These are phyloP conservation scores for Drosophila littoralis DNA, from an alignment of 1,140 invertebrate species.

Conservation along the genomic window DNA sequence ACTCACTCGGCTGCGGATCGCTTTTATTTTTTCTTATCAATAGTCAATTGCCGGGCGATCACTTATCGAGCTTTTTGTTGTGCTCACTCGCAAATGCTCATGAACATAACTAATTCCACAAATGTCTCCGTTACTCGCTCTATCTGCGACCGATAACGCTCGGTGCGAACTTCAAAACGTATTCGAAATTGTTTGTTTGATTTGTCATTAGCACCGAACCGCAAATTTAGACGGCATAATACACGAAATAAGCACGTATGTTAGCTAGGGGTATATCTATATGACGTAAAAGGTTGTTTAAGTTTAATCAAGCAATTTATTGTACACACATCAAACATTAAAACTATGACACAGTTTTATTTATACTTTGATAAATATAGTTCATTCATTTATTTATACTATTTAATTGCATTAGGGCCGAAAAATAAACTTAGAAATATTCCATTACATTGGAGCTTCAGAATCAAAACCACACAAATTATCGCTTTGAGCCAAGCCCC, in stretches of 20 bases:
- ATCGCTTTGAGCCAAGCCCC: neutral
- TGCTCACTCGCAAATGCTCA: neutral
- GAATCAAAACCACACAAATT: neutral
- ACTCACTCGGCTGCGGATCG: slow-evolving; percentile 20
- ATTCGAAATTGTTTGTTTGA: slow-evolving; percentile 31
- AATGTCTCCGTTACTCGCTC: slow-evolving; percentile 7
- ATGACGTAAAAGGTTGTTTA: slow-evolving; percentile 7
- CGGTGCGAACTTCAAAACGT: slow-evolving; percentile 10
- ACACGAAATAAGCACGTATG: neutral
- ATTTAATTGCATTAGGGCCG: neutral
- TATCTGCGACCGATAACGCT: slow-evolving; percentile 29
- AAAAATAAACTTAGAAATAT: neutral
- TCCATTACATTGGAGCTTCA: neutral
- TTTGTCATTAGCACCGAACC: slow-evolving; percentile 31
- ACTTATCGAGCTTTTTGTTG: slow-evolving; percentile 43
- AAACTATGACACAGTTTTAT: neutral
- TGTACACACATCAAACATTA: neutral
- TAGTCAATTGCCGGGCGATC: slow-evolving; percentile 30
- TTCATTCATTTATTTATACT: neutral
- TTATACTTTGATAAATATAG: neutral
- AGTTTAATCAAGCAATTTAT: neutral
- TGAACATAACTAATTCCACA: slow-evolving; percentile 19
- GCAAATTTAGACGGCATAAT: slow-evolving; percentile 25
- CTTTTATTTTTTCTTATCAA: slow-evolving; percentile 43
- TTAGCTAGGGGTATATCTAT: neutral